phyloP scores from a whole-genome alignment of 2,797 vertebrate species.

The Gouania willdenowi region DNA sequence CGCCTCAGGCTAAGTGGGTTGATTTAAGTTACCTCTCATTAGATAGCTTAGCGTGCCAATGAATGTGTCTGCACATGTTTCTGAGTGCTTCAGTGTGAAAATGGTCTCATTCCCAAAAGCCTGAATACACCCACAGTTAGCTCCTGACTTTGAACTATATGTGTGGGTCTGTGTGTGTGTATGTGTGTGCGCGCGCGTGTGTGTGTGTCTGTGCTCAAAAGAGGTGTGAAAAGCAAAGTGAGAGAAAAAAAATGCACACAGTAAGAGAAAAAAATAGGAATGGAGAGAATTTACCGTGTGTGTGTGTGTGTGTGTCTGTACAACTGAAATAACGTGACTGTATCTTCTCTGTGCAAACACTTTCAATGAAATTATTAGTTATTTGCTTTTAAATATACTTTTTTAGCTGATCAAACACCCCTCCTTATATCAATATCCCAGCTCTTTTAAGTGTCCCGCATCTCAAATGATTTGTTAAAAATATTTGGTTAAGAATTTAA shows the following conservation, averaged over 20 bases:
- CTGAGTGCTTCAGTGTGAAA: constrained; percentile 34
- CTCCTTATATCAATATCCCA: constrained; percentile 4
- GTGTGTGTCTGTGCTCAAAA: constrained; percentile 11
- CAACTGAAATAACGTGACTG: no score
- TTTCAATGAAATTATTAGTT: background rate
- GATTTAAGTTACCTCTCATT: background rate
- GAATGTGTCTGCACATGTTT: constrained; percentile 34
- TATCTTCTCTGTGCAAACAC: background rate
- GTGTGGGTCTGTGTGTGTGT: constrained; percentile 11
- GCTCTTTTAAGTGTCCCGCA: background rate
- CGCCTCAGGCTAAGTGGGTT: background rate
- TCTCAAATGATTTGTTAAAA: constrained; percentile 56
- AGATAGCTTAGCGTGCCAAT: background rate
- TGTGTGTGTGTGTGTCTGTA: background rate
- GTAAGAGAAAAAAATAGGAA: no score
- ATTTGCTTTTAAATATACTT: no score
- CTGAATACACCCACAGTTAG: no score
- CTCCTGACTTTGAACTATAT: constrained; percentile 54
- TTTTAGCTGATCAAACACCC: background rate
- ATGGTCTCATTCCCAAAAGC: constrained; percentile 31
- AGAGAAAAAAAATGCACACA: no score
- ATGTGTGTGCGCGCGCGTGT: no score
- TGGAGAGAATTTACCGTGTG: no score
- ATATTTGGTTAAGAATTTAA: constrained; percentile 61
- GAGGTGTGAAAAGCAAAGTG: no score